A percentile compares a stretch with the other conserved stretches of the same genome.
Evolutionary conservation across 2,113 vertebrate genomes (phyloP).

Genomic region (Pedionomus torquatus): DNA sequence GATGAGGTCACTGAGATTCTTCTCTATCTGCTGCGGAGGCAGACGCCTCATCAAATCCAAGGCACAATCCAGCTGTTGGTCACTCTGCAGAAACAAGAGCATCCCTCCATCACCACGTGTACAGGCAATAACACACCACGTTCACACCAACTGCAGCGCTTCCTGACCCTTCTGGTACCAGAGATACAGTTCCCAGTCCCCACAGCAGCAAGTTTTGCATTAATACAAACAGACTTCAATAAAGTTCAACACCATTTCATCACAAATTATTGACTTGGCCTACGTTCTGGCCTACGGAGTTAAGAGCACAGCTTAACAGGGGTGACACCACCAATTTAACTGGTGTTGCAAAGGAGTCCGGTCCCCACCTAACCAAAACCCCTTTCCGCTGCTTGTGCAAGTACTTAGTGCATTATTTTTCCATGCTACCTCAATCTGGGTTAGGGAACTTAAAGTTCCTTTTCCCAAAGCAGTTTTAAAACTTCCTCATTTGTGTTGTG

Average conservation of each 20-base stretch:
- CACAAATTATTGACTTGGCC: not conserved
- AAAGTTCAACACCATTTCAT: not conserved
- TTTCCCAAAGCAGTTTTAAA: not conserved
- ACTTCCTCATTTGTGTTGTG: slow-evolving; percentile 6
- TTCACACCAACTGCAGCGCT: not conserved
- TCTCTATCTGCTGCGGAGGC: slow-evolving; percentile 99
- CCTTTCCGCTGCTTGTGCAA: accelerated
- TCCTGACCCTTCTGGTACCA: accelerated
- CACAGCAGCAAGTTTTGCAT: not conserved
- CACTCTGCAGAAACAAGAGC: slow-evolving; percentile 80
- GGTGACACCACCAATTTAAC: not conserved
- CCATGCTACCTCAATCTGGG: not conserved
- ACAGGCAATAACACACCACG: not conserved
- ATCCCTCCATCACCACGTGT: not conserved
- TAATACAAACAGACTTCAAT: not conserved
- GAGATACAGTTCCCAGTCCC: not conserved
- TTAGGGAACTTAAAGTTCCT: slow-evolving; percentile 11
- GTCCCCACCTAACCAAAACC: not conserved
- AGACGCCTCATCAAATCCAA: slow-evolving; percentile 99
- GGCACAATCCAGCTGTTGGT: slow-evolving; percentile 98
- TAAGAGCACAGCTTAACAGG: not conserved
- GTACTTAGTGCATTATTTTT: not conserved
- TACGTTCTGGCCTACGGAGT: not conserved
- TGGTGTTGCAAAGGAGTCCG: not conserved
- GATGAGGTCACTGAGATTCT: slow-evolving; percentile 99